phyloP scores from a whole-genome alignment of 2,888 invertebrate genomes.

The Dorcus parallelipipedus region DNA sequence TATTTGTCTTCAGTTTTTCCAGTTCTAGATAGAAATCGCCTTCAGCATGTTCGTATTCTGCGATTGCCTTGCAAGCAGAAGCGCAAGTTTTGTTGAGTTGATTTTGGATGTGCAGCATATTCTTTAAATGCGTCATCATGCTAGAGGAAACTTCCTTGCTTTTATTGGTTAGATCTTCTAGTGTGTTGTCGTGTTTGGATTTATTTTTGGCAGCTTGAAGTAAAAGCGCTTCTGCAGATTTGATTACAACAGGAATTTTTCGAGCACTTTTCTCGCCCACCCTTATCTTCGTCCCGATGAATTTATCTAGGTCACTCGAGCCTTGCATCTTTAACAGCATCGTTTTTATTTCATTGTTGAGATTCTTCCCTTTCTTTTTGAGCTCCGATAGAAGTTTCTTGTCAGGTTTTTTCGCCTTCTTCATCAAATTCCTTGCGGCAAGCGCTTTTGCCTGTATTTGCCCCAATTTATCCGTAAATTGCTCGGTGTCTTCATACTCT shows the following conservation, averaged over 20 bases:
- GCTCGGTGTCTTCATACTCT: neutral
- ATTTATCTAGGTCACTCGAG: too few relatives aligned
- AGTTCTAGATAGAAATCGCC: neutral
- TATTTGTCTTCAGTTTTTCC: neutral
- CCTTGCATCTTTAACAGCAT: too few relatives aligned
- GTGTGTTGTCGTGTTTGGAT: constrained; percentile 82
- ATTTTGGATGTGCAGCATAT: neutral
- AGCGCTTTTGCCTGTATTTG: neutral
- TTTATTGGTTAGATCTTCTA: constrained; percentile 81
- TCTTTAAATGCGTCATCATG: constrained; percentile 63
- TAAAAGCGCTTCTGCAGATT: constrained; percentile 56
- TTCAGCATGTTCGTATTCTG: constrained; percentile 2
- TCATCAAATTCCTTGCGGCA: neutral
- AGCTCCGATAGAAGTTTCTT: neutral
- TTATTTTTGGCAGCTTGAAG: constrained; percentile 67
- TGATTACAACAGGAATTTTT: too few relatives aligned
- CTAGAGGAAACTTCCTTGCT: constrained; percentile 74
- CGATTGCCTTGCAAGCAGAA: constrained; percentile 3
- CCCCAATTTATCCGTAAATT: neutral
- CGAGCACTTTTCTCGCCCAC: too few relatives aligned
- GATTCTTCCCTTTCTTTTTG: neutral
- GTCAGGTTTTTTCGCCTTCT: neutral
- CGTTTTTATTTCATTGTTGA: too few relatives aligned
- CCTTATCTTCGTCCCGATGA: too few relatives aligned
- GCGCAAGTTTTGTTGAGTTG: neutral